These are phyloP conservation scores for Aurelia coerulea DNA, from an alignment of 30 jellyfish, hydroid and myxozoan species.

Conservation along the genomic window DNA sequence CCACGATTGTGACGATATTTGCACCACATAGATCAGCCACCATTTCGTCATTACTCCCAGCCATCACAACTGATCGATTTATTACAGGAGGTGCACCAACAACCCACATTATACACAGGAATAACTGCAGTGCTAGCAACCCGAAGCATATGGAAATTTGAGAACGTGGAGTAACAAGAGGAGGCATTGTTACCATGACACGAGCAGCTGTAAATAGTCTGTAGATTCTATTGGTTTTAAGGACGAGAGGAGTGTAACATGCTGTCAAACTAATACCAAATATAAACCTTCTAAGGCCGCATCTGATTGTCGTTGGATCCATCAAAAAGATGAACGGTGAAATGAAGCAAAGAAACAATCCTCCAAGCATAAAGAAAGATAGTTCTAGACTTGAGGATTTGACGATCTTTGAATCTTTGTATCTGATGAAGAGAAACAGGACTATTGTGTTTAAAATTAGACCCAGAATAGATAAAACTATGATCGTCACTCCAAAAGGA, in stretches of 20 bases:
- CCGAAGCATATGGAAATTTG: slow-evolving; percentile 77
- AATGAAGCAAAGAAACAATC: slow-evolving; percentile 53
- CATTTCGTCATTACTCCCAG: slow-evolving; percentile 7
- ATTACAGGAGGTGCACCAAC: slow-evolving; percentile 71
- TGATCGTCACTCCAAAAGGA: slow-evolving; percentile 1
- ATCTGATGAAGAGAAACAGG: slow-evolving; percentile 27
- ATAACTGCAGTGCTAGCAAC: slow-evolving; percentile 71
- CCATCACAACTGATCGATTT: slow-evolving; percentile 31
- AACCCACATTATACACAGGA: slow-evolving; percentile 78
- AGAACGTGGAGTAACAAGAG: slow-evolving; percentile 70
- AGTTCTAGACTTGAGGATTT: slow-evolving; percentile 71
- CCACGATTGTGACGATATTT: slow-evolving; percentile 14
- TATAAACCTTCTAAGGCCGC: slow-evolving; percentile 65
- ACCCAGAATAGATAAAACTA: slow-evolving; percentile 32
- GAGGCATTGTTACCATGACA: slow-evolving; percentile 40
- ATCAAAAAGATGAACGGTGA: slow-evolving; percentile 54
- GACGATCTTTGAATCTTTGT: slow-evolving; percentile 47
- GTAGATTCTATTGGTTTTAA: slow-evolving; percentile 81
- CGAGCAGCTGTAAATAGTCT: slow-evolving; percentile 80
- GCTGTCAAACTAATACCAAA: slow-evolving; percentile 78
- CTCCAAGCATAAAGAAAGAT: slow-evolving; percentile 52
- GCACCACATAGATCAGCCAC: slow-evolving; percentile 51
- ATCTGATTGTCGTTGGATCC: slow-evolving; percentile 44
- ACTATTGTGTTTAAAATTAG: slow-evolving; percentile 24
- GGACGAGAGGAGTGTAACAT: slow-evolving; percentile 87